A percentile compares a stretch with the other conserved stretches of the same genome.
These are phyloP conservation scores for Eulacestoma nigropectus DNA, from an alignment of 2,113 vertebrate species.

Conservation along the genomic window DNA sequence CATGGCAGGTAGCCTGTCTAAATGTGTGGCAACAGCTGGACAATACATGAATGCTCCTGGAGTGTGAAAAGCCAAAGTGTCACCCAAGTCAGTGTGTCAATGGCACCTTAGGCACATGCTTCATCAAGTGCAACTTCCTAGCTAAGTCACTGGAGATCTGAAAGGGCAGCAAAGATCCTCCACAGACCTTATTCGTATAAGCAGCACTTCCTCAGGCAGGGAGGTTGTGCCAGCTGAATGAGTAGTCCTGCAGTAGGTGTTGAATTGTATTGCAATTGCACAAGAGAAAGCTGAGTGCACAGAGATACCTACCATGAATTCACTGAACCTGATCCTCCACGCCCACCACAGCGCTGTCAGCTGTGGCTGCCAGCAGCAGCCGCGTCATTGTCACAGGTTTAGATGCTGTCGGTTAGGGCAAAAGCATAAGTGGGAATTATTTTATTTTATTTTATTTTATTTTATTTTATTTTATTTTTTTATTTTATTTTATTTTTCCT, in stretches of 20 bases:
- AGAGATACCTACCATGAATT: neutral
- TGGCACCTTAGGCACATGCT: neutral
- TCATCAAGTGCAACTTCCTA: neutral
- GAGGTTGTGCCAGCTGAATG: neutral
- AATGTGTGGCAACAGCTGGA: neutral
- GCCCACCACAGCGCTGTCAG: neutral
- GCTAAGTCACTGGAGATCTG: neutral
- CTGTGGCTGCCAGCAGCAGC: neutral
- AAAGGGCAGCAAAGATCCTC: neutral
- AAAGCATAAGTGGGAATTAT: neutral
- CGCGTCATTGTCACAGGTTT: neutral
- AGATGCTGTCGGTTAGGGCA: neutral
- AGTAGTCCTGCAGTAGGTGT: neutral
- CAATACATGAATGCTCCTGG: neutral
- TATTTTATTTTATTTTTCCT: neutral
- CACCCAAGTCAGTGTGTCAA: neutral
- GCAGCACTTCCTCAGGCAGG: neutral
- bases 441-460: neutral
- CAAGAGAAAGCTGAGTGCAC: neutral
- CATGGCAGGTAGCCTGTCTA: neutral
- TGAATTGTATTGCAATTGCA: neutral
- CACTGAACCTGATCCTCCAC: neutral
- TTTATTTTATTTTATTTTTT: neutral
- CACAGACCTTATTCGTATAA: neutral
- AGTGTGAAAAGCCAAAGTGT: neutral